These are phyloP conservation scores for Alectura lathami DNA, from an alignment of 2,113 vertebrate species.

Conservation along the genomic window DNA sequence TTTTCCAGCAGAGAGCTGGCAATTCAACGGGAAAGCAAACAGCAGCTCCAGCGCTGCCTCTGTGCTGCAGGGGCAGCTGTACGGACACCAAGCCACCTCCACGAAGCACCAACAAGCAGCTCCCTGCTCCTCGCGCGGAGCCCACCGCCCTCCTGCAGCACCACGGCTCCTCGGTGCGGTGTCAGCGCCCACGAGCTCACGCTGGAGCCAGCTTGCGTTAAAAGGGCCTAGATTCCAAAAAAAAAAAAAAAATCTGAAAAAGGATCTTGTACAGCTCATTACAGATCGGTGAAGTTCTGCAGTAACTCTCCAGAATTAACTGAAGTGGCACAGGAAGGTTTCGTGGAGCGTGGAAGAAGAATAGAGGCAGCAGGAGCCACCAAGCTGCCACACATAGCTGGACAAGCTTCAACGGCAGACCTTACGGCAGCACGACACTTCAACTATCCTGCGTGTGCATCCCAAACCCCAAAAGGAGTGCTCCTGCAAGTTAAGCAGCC, in stretches of 20 bases:
- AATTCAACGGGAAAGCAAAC: conserved; percentile 8
- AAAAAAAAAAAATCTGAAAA: accelerated
- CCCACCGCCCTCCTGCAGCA: not conserved
- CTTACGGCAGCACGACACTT: too few relatives aligned
- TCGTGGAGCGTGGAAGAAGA: not conserved
- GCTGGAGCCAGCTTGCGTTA: too few relatives aligned
- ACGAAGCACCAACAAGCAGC: too few relatives aligned
- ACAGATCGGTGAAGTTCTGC: not conserved
- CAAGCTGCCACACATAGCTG: not conserved
- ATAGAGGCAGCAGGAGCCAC: not conserved
- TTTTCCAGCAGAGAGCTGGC: conserved; percentile 43
- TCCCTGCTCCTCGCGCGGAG: too few relatives aligned
- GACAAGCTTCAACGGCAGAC: not conserved
- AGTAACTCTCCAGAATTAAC: not conserved
- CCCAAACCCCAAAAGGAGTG: not conserved
- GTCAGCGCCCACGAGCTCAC: too few relatives aligned
- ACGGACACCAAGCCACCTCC: too few relatives aligned
- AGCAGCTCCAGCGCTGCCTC: not conserved
- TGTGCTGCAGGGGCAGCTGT: too few relatives aligned
- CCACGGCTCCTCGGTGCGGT: too few relatives aligned
- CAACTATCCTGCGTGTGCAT: too few relatives aligned
- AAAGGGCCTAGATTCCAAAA: too few relatives aligned
- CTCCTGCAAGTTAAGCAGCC: accelerated
- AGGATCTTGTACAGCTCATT: not conserved
- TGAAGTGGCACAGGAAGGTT: not conserved